These are phyloP conservation scores for Tenthredo amoena DNA, from an alignment of 2,888 invertebrate genomes.

Conservation along the genomic window DNA sequence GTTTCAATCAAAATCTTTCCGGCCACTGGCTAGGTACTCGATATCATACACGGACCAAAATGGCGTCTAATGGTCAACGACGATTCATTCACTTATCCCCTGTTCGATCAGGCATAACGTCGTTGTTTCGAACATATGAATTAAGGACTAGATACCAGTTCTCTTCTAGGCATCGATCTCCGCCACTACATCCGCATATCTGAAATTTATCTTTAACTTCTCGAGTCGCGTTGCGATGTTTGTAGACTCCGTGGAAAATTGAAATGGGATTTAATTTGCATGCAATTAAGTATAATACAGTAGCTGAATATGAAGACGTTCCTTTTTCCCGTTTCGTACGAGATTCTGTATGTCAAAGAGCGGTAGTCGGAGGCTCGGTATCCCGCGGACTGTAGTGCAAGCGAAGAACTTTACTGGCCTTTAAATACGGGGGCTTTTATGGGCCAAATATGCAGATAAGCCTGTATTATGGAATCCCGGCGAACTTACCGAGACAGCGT, in stretches of 20 bases:
- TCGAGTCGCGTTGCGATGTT: neutral
- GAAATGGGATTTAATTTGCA: neutral
- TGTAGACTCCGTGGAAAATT: neutral
- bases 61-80: slow-evolving; percentile 6
- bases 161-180: neutral
- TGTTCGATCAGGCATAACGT: slow-evolving; percentile 63
- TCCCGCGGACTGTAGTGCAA: neutral
- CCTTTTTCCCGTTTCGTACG: neutral
- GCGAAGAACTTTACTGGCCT: neutral
- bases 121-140: slow-evolving; percentile 67
- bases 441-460: slow-evolving; percentile 49
- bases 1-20: slow-evolving; percentile 55
- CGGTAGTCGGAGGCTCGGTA: neutral
- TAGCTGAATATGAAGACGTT: slow-evolving; percentile 8
- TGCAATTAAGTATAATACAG: neutral
- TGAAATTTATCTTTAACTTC: neutral
- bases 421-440: slow-evolving; percentile 21
- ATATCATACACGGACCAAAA: slow-evolving; percentile 38
- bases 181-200: neutral
- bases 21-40: slow-evolving; percentile 52
- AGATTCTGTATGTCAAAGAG: slow-evolving; percentile 13
- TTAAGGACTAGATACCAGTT: slow-evolving; percentile 60
- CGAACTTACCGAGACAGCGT: slow-evolving; percentile 9
- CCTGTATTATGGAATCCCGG: slow-evolving; percentile 23
- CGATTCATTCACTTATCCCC: slow-evolving; percentile 44